Percentiles rank a stretch among this genome's conserved stretches.
These are phyloP conservation scores for Australoheros facetus DNA, from an alignment of 2,797 vertebrate species.

Conservation along the genomic window DNA sequence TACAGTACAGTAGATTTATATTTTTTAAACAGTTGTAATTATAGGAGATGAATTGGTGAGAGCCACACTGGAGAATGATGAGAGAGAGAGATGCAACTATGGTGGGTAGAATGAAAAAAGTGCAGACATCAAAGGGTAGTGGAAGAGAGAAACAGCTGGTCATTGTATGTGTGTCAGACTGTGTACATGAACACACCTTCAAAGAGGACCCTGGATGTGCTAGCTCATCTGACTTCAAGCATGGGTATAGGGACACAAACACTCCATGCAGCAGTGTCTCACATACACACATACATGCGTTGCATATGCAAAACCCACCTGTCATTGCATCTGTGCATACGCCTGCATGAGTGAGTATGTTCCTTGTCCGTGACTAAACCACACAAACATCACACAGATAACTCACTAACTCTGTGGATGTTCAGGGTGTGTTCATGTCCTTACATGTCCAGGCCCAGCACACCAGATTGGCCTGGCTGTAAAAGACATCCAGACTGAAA, in stretches of 20 bases:
- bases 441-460: conserved; percentile 51
- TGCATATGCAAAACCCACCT: conserved; percentile 48
- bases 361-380: conserved; percentile 57
- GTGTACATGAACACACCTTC: conserved; percentile 65
- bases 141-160: conserved; percentile 74
- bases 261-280: conserved; percentile 14
- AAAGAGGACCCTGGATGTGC: conserved; percentile 67
- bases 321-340: conserved; percentile 47
- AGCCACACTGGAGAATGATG: not conserved
- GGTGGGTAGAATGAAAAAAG: conserved; percentile 50
- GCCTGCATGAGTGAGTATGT: conserved; percentile 30
- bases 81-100: conserved; percentile 12
- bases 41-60: not conserved
- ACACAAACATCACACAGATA: conserved; percentile 52
- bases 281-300: conserved; percentile 16
- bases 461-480: conserved; percentile 28
- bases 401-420: conserved; percentile 57
- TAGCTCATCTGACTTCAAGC: conserved; percentile 69
- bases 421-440: conserved; percentile 37
- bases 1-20: not conserved
- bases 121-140: conserved; percentile 69
- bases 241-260: conserved; percentile 30
- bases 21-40: not conserved
- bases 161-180: conserved; percentile 47
- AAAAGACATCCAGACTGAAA: conserved; percentile 14